A percentile compares a stretch with the other conserved stretches of the same genome.
Conservation (phyloP, 1,140 invertebrate species). For the Calycopis cecrops region DNA sequence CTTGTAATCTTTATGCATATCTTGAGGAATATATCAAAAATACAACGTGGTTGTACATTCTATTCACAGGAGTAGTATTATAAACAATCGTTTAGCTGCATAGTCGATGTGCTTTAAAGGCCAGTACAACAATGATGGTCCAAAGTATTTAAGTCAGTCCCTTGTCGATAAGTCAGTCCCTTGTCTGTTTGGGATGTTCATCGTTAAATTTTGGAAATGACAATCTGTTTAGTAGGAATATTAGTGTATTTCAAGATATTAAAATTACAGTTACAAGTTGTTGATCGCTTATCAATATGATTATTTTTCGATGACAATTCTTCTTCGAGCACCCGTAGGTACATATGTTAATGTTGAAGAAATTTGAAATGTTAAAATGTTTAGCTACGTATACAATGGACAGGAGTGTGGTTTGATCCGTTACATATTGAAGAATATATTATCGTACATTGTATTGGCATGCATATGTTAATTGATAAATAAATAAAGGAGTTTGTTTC, state of each 20-base stretch:
- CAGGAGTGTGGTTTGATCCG: neutral
- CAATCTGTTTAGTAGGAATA: too few relatives aligned
- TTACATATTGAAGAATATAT: constrained; percentile 14
- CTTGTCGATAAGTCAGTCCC: too few relatives aligned
- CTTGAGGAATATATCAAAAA: constrained; percentile 5
- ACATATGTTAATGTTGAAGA: constrained; percentile 5
- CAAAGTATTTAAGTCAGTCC: too few relatives aligned
- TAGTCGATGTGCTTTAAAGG: too few relatives aligned
- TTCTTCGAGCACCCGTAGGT: constrained; percentile 1
- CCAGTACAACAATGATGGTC: too few relatives aligned
- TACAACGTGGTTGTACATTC: neutral
- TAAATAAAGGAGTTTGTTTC: constrained; percentile 31
- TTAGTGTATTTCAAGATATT: too few relatives aligned
- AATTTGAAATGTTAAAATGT: constrained; percentile 3
- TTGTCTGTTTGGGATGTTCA: too few relatives aligned
- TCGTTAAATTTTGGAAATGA: too few relatives aligned
- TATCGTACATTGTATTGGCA: constrained; percentile 24
- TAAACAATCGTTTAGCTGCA: too few relatives aligned
- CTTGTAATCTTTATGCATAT: constrained; percentile 8
- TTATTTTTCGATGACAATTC: constrained; percentile 8
- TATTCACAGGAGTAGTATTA: too few relatives aligned
- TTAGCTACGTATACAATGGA: neutral
- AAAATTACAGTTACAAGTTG: too few relatives aligned
- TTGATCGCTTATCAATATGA: too few relatives aligned
- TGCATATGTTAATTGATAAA: constrained; percentile 29